phyloP scores from a whole-genome alignment of 2,888 invertebrate species.

The Flexamia atlantica region DNA sequence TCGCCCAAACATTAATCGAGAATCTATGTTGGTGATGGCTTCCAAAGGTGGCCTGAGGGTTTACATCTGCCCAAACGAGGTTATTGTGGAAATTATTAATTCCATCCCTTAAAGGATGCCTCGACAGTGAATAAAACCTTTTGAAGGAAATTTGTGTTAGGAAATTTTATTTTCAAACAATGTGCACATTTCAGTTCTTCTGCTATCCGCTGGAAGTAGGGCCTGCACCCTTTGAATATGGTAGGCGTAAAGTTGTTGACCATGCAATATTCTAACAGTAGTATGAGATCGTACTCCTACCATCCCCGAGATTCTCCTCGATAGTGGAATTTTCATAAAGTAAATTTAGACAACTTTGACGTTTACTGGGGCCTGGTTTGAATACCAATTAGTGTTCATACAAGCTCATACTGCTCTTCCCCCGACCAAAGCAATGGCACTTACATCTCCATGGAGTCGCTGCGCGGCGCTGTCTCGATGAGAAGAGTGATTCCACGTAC shows the following conservation, averaged over 20 bases:
- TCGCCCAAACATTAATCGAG: not conserved
- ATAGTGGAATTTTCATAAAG: no score
- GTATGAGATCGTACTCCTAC: slow-evolving; percentile 30
- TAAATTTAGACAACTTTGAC: no score
- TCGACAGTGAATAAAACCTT: not conserved
- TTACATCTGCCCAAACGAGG: not conserved
- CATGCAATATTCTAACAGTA: slow-evolving; percentile 40
- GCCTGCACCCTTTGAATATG: slow-evolving; percentile 62
- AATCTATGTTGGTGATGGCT: not conserved
- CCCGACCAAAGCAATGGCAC: no score
- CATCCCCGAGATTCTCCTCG: not conserved
- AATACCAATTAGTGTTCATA: no score
- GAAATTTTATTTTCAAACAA: slow-evolving; percentile 56
- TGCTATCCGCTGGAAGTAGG: slow-evolving; percentile 54
- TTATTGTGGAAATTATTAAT: not conserved
- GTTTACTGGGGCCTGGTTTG: no score
- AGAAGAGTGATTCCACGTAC: no score
- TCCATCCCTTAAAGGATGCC: not conserved
- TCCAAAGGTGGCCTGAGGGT: not conserved
- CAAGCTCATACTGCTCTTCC: no score
- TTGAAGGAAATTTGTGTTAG: not conserved
- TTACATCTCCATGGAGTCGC: no score
- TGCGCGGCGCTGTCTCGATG: no score
- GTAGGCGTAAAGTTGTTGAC: slow-evolving; percentile 62
- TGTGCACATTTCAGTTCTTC: slow-evolving; percentile 68